These are phyloP conservation scores for Gallinago undulata DNA, from an alignment of 2,113 vertebrate genomes.

Conservation along the genomic window DNA sequence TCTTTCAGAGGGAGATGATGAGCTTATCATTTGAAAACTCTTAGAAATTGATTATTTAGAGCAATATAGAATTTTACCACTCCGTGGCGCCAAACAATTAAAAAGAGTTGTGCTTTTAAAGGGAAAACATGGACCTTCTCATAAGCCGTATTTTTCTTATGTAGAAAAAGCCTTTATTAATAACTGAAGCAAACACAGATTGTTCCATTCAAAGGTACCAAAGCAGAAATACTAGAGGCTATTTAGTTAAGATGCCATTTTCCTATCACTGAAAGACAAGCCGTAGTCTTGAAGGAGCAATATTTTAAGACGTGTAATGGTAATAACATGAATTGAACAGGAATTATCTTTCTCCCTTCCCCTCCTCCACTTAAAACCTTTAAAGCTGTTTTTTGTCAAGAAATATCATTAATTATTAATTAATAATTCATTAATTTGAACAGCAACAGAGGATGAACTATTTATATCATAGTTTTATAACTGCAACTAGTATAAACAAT, in stretches of 20 bases:
- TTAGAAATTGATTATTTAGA: not conserved
- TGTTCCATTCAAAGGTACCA: not conserved
- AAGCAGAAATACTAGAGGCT: not conserved
- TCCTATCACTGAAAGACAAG: not conserved
- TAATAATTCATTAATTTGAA: not conserved
- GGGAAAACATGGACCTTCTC: not conserved
- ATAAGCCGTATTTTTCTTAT: not conserved
- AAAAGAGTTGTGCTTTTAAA: not conserved
- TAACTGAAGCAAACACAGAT: not conserved
- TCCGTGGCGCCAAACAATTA: slow-evolving; percentile 62
- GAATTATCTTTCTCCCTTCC: not conserved
- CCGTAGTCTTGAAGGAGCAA: not conserved
- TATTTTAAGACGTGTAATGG: not conserved
- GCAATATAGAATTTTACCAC: slow-evolving; percentile 56
- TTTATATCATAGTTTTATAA: not conserved
- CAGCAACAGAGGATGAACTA: not conserved
- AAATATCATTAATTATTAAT: not conserved
- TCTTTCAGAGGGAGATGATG: not conserved
- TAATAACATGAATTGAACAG: not conserved
- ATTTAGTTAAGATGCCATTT: not conserved
- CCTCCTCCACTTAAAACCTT: not conserved
- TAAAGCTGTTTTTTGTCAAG: not conserved
- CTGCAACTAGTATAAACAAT: not conserved
- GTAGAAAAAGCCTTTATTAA: not conserved
- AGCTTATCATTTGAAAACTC: not conserved